Base-by-base conservation (phyloP, 2,888 invertebrate species). In the Ypsolopha sequella region DNA sequence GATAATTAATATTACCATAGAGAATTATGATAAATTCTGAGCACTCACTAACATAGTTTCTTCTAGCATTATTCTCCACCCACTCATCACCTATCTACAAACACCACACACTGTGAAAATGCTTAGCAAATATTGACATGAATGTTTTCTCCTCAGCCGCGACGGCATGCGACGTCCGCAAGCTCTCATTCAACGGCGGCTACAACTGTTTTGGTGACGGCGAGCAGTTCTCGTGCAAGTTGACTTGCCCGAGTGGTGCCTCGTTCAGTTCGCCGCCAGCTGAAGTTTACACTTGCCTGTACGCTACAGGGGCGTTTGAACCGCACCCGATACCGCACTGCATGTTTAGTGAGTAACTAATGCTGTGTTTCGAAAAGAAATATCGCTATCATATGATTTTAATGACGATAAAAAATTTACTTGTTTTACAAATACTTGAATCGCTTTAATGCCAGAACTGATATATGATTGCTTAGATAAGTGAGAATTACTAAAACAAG, bases 241-340 rank as follows among this genome's bases (percentile, higher is more conserved):
- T 95, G 7, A 77, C 69, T 6, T 95, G 95, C 60, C 93, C 94
- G 0, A 61, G 74, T 0, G 93, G 91, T 0, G 75, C 91, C 10
- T 66, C 81, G 13, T 92, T 93, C 63, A 89, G 91, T 55, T 85
- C 88, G 6, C 74, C 89, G 0, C 88, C 92, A 0, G 89, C 90
- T 0, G 68, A 84, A 0, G 57, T 81, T 1, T 95, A 95, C 71
- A 87, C 85, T 34, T 95, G 95, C 62, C 75, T 73, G 41, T 94
- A 92, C 61, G 82, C 89, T 6, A 86, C 80, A 0, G 94, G 94
- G 0, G 56, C 76, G 6, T 95, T 91, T 68, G 63, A 80, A 38
- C 95, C 95, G 0, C 82, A 86, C 36, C 91, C 92, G 0, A 81
- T 93, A 53, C 95, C 95, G 0, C 91, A 90, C 59, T 95, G 95